phyloP scores from a whole-genome alignment of 2,888 invertebrate genomes.

The Sesamia inferens region DNA sequence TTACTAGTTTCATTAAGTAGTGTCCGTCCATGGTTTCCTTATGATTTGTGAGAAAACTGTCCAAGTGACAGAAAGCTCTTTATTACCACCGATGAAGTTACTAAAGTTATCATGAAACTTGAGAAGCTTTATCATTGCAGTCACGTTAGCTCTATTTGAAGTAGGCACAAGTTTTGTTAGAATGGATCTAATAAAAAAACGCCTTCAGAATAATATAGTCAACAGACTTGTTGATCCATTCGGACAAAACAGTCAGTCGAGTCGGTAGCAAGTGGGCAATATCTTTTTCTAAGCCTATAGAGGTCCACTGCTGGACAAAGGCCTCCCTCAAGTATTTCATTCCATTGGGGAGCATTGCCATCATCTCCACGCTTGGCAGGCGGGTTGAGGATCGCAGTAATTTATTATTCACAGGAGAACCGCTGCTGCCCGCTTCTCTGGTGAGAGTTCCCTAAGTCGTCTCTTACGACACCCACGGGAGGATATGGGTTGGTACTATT shows the following conservation, averaged over 20 bases:
- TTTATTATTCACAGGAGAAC: too few species aligned
- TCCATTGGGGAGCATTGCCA: too few species aligned
- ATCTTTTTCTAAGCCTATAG: too few species aligned
- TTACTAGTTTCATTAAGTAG: neutral
- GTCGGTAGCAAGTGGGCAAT: neutral
- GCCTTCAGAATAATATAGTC: slow-evolving; percentile 7
- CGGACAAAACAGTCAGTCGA: too few species aligned
- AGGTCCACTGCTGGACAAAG: too few species aligned
- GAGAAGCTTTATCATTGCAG: neutral
- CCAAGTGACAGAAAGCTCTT: neutral
- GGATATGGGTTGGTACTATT: too few species aligned
- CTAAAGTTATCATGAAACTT: slow-evolving; percentile 5
- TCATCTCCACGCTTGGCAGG: too few species aligned
- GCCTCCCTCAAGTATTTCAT: too few species aligned
- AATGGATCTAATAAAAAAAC: neutral
- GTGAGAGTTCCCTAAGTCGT: too few species aligned
- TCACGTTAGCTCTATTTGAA: neutral
- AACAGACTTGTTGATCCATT: slow-evolving; percentile 38
- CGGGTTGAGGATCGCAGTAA: too few species aligned
- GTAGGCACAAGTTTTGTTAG: neutral
- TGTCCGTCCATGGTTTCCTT: neutral
- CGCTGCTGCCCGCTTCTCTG: too few species aligned
- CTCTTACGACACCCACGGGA: too few species aligned
- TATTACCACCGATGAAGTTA: slow-evolving; percentile 3
- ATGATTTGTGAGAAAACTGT: neutral